Percentiles rank a stretch among this genome's conserved stretches.
phyloP scores from a whole-genome alignment of 2,797 vertebrate species.

The Ficedula albicollis region DNA sequence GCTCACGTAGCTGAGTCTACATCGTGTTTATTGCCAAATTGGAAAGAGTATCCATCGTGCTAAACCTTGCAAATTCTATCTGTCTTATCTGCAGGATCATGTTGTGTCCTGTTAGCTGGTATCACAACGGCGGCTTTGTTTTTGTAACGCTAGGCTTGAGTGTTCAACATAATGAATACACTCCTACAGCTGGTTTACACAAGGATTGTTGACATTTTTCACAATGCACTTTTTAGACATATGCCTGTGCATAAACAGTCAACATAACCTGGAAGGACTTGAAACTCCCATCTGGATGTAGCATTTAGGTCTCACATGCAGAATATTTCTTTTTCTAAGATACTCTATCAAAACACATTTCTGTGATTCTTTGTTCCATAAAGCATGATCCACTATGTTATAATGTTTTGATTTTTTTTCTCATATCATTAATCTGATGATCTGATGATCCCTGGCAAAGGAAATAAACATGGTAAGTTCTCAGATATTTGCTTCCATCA shows the following conservation, averaged over 20 bases:
- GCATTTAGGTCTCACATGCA: background rate
- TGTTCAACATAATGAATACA: background rate
- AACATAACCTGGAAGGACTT: background rate
- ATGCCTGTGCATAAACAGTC: background rate
- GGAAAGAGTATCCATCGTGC: background rate
- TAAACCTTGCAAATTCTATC: background rate
- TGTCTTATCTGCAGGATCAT: constrained; percentile 1
- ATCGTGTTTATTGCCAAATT: background rate
- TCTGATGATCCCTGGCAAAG: background rate
- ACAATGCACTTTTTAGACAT: background rate
- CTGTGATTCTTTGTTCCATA: background rate
- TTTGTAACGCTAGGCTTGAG: background rate
- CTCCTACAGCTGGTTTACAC: constrained; percentile 10
- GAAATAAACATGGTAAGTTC: background rate
- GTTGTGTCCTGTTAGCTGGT: constrained; percentile 17
- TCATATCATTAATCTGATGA: background rate
- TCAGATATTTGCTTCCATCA: background rate
- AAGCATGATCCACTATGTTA: background rate
- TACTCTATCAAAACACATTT: background rate
- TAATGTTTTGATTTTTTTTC: background rate
- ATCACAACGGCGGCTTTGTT: constrained; percentile 18
- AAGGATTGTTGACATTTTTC: constrained; percentile 4
- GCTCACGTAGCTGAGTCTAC: background rate
- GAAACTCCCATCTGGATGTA: background rate
- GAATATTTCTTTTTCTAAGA: background rate